Evolutionary conservation across 2,797 vertebrate species (phyloP).

Genomic region (Phaenicophaeus curvirostris): DNA sequence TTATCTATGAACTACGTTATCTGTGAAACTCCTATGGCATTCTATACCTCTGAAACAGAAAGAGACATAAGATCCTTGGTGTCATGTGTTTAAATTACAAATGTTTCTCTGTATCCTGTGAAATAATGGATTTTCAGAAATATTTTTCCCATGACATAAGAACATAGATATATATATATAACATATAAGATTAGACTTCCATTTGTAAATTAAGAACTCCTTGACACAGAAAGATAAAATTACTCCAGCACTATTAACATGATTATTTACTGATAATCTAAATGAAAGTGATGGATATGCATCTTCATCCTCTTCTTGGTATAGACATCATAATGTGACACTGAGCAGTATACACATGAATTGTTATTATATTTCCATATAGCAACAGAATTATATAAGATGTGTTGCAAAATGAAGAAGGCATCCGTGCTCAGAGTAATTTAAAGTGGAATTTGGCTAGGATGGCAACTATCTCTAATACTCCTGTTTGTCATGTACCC

Average conservation of each 20-base stretch:
- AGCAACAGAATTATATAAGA: neutral
- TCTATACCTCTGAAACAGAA: neutral
- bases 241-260: neutral
- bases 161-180: neutral
- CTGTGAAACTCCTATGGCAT: neutral
- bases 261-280: neutral
- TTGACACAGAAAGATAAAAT: neutral
- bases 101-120: neutral
- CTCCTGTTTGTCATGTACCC: neutral
- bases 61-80: neutral
- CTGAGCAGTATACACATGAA: neutral
- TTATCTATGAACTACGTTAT: neutral
- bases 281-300: neutral
- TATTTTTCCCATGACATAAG: neutral
- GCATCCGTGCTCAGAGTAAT: neutral
- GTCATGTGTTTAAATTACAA: neutral
- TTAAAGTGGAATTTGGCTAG: neutral
- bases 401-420: neutral
- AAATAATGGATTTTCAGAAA: neutral
- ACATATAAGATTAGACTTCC: neutral
- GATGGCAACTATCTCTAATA: neutral
- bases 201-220: neutral
- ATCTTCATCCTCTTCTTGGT: neutral
- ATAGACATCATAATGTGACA: neutral
- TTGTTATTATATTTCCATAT: neutral